Conservation (phyloP, 2,888 invertebrate species). For the Nomada ruficornis region DNA sequence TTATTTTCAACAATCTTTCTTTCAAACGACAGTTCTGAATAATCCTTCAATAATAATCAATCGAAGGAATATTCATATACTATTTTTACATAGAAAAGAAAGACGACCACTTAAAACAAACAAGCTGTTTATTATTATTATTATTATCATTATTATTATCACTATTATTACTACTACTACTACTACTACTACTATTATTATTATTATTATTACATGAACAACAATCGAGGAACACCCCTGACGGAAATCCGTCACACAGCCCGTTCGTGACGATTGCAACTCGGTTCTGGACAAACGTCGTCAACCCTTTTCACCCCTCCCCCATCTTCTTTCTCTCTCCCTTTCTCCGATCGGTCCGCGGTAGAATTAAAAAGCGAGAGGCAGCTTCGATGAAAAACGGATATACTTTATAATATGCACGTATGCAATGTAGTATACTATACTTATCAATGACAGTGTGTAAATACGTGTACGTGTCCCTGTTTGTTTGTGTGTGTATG, state of each 20-base stretch:
- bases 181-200: no score
- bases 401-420: slow-evolving; percentile 43
- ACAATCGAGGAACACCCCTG: slow-evolving; percentile 30
- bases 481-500: neutral
- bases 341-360: slow-evolving; percentile 47
- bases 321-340: neutral
- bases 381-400: slow-evolving; percentile 59
- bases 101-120: neutral
- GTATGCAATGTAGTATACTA: slow-evolving; percentile 28
- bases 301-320: neutral
- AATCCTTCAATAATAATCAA: neutral
- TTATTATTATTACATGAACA: no score
- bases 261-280: slow-evolving; percentile 62
- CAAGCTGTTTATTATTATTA: neutral
- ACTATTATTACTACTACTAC: no score
- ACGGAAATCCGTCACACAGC: slow-evolving; percentile 66
- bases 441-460: slow-evolving; percentile 31
- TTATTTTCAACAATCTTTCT: no score
- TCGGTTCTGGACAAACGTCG: slow-evolving; percentile 48
- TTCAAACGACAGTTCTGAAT: no score
- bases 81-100: neutral
- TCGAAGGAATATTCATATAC: neutral
- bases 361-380: slow-evolving; percentile 65
- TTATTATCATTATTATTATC: no score
- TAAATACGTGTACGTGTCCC: slow-evolving; percentile 6